These are phyloP conservation scores for Accipiter virgatus DNA, from an alignment of 2,113 vertebrate genomes.

Conservation along the genomic window DNA sequence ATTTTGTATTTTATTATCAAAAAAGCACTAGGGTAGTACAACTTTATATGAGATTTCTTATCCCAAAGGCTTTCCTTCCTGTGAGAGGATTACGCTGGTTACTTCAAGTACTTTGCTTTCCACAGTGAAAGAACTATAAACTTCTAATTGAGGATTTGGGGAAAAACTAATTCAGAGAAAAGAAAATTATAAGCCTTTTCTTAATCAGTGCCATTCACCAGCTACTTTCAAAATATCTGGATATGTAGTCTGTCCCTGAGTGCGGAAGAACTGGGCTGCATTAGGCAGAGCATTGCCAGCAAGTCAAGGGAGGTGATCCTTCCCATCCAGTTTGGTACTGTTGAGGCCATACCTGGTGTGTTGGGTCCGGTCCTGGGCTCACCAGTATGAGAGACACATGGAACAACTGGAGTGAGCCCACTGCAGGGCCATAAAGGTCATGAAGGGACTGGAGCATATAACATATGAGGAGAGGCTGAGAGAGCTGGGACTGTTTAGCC, in stretches of 20 bases:
- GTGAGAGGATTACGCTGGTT: not conserved
- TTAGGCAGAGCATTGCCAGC: not conserved
- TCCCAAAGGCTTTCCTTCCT: not conserved
- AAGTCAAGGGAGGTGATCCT: not conserved
- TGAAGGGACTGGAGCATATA: not conserved
- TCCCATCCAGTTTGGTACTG: not conserved
- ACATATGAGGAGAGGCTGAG: not conserved
- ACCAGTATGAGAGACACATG: too few relatives aligned
- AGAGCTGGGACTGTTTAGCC: not conserved
- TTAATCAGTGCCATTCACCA: not conserved
- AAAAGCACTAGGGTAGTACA: not conserved
- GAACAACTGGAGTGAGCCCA: not conserved
- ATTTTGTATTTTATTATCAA: not conserved
- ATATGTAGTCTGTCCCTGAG: not conserved
- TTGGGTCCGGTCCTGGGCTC: not conserved
- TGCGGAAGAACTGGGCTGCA: not conserved
- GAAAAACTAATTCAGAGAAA: not conserved
- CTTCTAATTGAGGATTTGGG: not conserved
- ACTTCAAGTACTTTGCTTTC: not conserved
- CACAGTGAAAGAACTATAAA: not conserved
- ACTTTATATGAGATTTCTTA: not conserved
- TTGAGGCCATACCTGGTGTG: not conserved
- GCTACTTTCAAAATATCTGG: not conserved
- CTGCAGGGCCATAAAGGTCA: too few relatives aligned
- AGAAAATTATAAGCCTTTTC: not conserved